Evolutionary conservation across 2,113 vertebrate species (phyloP).

Genomic region (Hassar affinis): DNA sequence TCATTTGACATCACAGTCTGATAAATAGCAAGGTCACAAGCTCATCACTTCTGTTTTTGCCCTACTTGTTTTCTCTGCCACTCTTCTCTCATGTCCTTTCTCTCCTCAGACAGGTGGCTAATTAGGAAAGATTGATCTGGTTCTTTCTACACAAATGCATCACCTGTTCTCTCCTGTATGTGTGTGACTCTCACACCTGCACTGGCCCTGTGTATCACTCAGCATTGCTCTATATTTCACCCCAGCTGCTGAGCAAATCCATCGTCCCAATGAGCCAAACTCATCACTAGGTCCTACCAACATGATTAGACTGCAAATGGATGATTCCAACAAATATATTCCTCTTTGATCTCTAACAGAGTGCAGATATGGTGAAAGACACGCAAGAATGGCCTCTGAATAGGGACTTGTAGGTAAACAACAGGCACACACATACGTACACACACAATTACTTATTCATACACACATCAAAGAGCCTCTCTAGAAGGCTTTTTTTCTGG

Average conservation of each 20-base stretch:
- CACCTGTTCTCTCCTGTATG: constrained; percentile 33
- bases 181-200: constrained; percentile 49
- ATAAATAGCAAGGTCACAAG: constrained; percentile 29
- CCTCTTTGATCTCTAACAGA: constrained; percentile 41
- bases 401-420: constrained; percentile 18
- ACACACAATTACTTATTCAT: neutral
- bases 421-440: neutral
- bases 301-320: constrained; percentile 26
- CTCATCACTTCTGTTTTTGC: constrained; percentile 5
- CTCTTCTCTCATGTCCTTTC: constrained; percentile 10
- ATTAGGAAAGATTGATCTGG: constrained; percentile 35
- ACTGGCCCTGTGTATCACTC: constrained; percentile 41
- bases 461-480: neutral
- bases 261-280: constrained; percentile 17
- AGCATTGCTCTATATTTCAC: constrained; percentile 47
- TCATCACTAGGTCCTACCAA: constrained; percentile 20
- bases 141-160: constrained; percentile 1
- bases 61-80: neutral
- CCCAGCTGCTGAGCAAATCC: constrained; percentile 38
- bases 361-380: constrained; percentile 35
- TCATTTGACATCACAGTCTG: constrained; percentile 37
- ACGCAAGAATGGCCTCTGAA: neutral
- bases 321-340: constrained; percentile 29
- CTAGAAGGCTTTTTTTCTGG: neutral
- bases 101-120: constrained; percentile 28